Percentiles rank a stretch among this genome's conserved stretches.
phyloP scores from a whole-genome alignment of 2,113 vertebrate species.

The Caranx melampygus region DNA sequence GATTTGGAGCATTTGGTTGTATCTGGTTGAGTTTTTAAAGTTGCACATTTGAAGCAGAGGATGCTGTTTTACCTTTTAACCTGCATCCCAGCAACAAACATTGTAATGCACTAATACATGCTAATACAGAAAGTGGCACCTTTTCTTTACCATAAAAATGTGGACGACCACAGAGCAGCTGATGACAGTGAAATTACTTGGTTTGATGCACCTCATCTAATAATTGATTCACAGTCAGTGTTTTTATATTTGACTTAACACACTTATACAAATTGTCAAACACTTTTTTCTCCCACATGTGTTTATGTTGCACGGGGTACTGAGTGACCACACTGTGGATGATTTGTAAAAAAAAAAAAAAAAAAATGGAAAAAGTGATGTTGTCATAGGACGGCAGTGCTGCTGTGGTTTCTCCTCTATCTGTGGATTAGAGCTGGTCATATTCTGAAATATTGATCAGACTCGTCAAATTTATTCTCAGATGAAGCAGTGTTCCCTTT shows the following conservation, averaged over 20 bases:
- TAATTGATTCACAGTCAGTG: not conserved
- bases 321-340: constrained; percentile 6
- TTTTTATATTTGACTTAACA: constrained; percentile 24
- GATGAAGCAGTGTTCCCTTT: not conserved
- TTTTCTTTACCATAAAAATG: constrained; percentile 10
- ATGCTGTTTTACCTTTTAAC: not conserved
- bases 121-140: not conserved
- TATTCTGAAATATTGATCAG: constrained; percentile 1
- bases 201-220: constrained; percentile 21
- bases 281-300: constrained; percentile 2
- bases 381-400: not conserved
- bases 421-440: not conserved
- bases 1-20: not conserved
- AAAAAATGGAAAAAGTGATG: constrained; percentile 30
- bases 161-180: not conserved
- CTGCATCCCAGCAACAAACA: not conserved
- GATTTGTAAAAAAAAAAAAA: constrained; percentile 37
- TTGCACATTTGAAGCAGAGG: not conserved
- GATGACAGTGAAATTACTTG: not conserved
- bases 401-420: constrained; percentile 23
- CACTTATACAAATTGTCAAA: constrained; percentile 8
- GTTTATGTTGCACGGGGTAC: constrained; percentile 15
- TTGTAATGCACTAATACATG: not conserved
- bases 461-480: not conserved
- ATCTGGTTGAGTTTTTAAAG: not conserved